Evolutionary conservation across 2,113 vertebrate species (phyloP), one percentile per base, ranked within the genome.

Genomic region (Seriola aureovittata): DNA sequence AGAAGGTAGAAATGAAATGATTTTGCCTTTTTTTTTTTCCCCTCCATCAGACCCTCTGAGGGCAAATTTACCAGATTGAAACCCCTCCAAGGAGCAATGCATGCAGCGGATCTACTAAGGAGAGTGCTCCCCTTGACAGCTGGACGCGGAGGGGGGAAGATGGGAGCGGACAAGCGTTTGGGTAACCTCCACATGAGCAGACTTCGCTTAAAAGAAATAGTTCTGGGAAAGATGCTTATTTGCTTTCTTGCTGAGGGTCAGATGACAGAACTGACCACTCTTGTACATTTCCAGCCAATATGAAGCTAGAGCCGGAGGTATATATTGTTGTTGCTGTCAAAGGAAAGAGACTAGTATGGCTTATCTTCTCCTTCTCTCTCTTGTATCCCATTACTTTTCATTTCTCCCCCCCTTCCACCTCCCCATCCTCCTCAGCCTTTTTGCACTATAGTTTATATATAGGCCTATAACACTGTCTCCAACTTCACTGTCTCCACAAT

Each of bases 31-130:
- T 50, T 48, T 48, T 60, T 5, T 6, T 25, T 64, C n/a, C 70
- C 34, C 54, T 29, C 66, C 38, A 38, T 65, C 6, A 10, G 58
- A 50, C n/a, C 34, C 29, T 69, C 17, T 54, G 44, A 66, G 34
- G 54, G 81, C 63, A n/a, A 75, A 85, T 65, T 87, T 62, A 68
- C 21, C 68, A 80, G 65, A 80, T 40, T 69, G 57, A 82, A 74
- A 86, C 16, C 14, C 55, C 32, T 80, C 65, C 69, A 54, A 48
- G 34, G 38, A 69, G 36, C 7, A 29, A 52, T 21, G 23, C 32
- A 21, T 34, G 32, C 48, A 34, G 17, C 36, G 9, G 58, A 9
- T 34, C 44, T 38, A 55, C 34, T 19, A 34, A 46, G 11, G 23
- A 71, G 48, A 76, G 16, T 17, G 21, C 23, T 66, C 21, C 17